phyloP scores from a whole-genome alignment of 2,113 vertebrate species.

The Eulemur macaco region DNA sequence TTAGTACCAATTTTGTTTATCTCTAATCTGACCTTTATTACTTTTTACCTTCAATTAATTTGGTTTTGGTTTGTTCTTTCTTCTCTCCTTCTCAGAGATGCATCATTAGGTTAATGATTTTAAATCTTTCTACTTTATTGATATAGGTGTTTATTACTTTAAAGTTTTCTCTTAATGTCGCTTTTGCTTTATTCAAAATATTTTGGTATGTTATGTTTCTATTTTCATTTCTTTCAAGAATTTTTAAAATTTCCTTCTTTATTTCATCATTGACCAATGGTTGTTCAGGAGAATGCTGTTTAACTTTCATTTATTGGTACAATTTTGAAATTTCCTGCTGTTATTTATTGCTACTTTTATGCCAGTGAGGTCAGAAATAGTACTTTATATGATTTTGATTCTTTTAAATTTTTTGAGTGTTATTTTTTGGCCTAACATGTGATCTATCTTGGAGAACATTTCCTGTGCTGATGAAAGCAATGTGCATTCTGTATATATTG shows the following conservation, averaged over 20 bases:
- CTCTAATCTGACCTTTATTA: background rate
- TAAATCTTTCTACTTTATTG: background rate
- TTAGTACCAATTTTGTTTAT: background rate
- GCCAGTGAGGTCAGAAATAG: background rate
- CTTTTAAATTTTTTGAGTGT: background rate
- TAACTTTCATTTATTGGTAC: background rate
- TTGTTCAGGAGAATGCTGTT: background rate
- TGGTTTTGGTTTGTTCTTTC: background rate
- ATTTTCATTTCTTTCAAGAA: background rate
- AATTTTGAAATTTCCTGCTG: background rate
- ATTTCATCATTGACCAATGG: background rate
- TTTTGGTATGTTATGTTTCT: no score
- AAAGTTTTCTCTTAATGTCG: background rate
- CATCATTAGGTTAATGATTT: background rate
- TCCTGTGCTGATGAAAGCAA: background rate
- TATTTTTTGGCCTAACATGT: background rate
- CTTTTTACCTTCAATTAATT: background rate
- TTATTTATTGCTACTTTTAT: background rate
- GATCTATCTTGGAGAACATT: background rate
- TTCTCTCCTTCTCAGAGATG: background rate
- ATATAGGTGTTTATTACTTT: background rate
- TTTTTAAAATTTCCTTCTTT: background rate
- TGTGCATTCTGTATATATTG: background rate
- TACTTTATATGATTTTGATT: background rate
- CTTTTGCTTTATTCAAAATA: background rate